Base-by-base conservation (phyloP, 2,113 vertebrate genomes). In the Petrocephalus zakoni region DNA sequence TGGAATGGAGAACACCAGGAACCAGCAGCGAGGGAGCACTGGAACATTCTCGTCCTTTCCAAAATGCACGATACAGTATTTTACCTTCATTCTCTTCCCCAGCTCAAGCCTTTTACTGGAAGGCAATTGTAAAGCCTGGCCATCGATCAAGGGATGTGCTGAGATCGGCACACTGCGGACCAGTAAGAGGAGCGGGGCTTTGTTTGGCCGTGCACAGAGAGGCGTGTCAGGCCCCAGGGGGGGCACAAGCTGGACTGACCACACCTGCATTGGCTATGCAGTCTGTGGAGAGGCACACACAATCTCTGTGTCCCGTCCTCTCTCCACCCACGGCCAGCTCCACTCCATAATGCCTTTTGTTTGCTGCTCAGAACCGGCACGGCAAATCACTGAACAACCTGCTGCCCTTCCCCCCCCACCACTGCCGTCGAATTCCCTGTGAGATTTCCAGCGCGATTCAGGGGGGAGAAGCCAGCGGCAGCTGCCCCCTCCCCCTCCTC, bases 101-200 rank as follows among this genome's bases (percentile, higher is more conserved):
- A 92, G 93, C 94, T 95, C 93, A 94, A 94, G 94, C 94, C 93
- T 93, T 91, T 95, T 96, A 95, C 95, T 94, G 95, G 94, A 95
- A 95, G 93, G 94, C 93, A 94, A 94, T 91, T 88, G 93, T 94
- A 64, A 47, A 87, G 86, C 56, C 56, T 87, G 15, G 19, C 17
- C 55, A 87, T 87, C 86, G 86, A 87, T 87, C 56, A 87, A 87
- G 55, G 19, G 56, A 61, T 61, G 17, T 87, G 86, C 86, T 64
- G 86, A 87, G 81, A 49, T 83, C 56, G 8, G 55, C 86, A 87
- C 29, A 61, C 86, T 87, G 5, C 56, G 5, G 53, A 19, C 56
- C 86, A 87, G 34, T 61, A 53, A 53, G 51, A 34, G 34, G 55
- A 22, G 34, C 84, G 34, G 25, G 84, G 51, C 5, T 56, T 86